Percentiles rank a stretch among this genome's conserved stretches.
Evolutionary conservation across 1,140 invertebrate species (phyloP).

Genomic region (Sitobion miscanthi): DNA sequence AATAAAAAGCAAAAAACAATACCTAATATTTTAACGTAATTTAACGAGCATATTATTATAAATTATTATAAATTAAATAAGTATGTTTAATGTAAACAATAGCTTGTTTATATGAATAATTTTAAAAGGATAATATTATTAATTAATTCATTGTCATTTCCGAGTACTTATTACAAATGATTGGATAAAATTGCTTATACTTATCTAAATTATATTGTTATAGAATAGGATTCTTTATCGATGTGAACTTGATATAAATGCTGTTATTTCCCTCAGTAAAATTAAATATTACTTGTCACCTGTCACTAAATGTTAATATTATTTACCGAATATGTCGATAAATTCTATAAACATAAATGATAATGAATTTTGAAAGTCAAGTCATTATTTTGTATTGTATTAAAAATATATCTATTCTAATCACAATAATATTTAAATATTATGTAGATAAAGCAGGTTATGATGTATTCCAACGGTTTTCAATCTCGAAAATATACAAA

Average conservation of each 20-base stretch:
- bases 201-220: not conserved
- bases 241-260: not conserved
- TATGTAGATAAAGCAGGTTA: not conserved
- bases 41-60: not conserved
- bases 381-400: not conserved
- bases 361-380: not conserved
- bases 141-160: not conserved
- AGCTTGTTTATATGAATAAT: not conserved
- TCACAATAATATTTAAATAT: not conserved
- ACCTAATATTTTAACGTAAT: not conserved
- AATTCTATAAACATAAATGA: not conserved
- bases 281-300: not conserved
- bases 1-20: not conserved
- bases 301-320: not conserved
- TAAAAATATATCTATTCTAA: not conserved
- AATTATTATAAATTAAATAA: no score
- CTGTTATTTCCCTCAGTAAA: not conserved
- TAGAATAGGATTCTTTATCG: not conserved
- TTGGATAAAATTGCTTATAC: not conserved
- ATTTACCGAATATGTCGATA: not conserved
- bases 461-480: not conserved
- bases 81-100: not conserved
- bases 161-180: not conserved
- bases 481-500: not conserved
- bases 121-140: not conserved